phyloP scores from a whole-genome alignment of 35 echinoderm and acorn worm genomes.

The Ophioderma brevispina region DNA sequence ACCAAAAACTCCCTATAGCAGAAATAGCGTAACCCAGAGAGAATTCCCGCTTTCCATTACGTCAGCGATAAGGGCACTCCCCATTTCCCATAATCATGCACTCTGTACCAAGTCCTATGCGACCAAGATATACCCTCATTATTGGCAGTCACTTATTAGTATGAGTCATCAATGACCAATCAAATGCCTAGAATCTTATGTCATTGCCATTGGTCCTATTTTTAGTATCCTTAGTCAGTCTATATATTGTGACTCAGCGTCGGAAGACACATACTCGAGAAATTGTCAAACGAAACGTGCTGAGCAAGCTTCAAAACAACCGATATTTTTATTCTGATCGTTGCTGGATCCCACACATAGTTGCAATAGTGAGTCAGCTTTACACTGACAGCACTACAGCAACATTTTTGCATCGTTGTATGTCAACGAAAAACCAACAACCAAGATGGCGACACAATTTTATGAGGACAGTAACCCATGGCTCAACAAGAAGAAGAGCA shows the following conservation, averaged over 20 bases:
- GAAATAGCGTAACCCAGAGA: not conserved
- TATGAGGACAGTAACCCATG: slow-evolving; percentile 93
- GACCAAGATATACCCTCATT: slow-evolving; percentile 84
- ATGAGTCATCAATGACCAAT: slow-evolving; percentile 88
- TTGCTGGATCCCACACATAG: slow-evolving; percentile 43
- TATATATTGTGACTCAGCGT: slow-evolving; percentile 96
- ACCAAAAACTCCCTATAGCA: not conserved
- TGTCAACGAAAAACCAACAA: slow-evolving; percentile 36
- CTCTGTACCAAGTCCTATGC: slow-evolving; percentile 39
- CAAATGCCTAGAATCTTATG: slow-evolving; percentile 40
- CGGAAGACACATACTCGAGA: slow-evolving; percentile 47
- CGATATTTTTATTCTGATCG: not conserved
- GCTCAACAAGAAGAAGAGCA: slow-evolving; percentile 93
- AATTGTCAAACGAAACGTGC: not conserved
- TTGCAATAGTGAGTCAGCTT: slow-evolving; percentile 64
- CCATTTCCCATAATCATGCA: slow-evolving; percentile 24
- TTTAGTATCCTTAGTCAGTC: slow-evolving; percentile 96
- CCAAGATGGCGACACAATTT: slow-evolving; percentile 95
- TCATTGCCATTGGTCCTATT: slow-evolving; percentile 83
- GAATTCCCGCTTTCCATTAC: slow-evolving; percentile 40
- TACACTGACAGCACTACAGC: slow-evolving; percentile 20
- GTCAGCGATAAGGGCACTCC: slow-evolving; percentile 18
- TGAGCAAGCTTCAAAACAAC: too few relatives aligned
- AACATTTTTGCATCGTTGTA: slow-evolving; percentile 11
- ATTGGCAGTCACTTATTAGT: slow-evolving; percentile 14